Conservation (phyloP, 1,140 invertebrate species). For the Lutraria rhynchaena region DNA sequence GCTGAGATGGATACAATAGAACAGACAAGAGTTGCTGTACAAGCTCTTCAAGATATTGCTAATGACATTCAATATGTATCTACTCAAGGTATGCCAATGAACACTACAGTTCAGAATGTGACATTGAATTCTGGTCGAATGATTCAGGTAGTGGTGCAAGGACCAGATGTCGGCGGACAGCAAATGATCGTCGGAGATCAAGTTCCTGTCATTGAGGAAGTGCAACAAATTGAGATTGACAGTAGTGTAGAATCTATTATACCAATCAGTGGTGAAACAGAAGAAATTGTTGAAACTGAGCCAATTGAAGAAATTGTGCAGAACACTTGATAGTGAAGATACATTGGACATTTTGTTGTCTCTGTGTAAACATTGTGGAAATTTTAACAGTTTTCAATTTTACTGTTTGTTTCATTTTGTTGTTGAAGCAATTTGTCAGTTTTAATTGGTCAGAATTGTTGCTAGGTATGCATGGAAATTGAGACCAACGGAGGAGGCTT, state of each 20-base stretch:
- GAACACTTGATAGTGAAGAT: conserved; percentile 15
- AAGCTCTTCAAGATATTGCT: conserved; percentile 56
- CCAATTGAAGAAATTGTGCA: conserved; percentile 31
- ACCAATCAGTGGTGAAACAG: conserved; percentile 28
- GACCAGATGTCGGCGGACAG: neutral
- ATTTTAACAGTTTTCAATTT: too few species aligned
- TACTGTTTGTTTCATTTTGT: too few species aligned
- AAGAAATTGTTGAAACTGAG: conserved; percentile 30
- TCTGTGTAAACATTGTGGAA: too few species aligned
- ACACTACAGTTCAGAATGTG: conserved; percentile 49
- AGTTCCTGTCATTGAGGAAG: conserved; percentile 38
- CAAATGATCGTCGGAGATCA: conserved; percentile 11
- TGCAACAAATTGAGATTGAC: conserved; percentile 56
- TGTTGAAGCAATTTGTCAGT: too few species aligned
- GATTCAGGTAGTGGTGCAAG: conserved; percentile 54
- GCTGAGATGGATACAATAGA: conserved; percentile 33
- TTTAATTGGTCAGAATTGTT: too few species aligned
- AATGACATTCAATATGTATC: conserved; percentile 52
- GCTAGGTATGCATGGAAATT: too few species aligned
- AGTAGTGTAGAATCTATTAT: conserved; percentile 55
- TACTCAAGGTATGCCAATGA: conserved; percentile 13
- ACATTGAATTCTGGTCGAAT: conserved; percentile 55
- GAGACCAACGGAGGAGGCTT: too few species aligned
- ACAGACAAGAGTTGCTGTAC: conserved; percentile 51
- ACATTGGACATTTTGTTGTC: too few species aligned